Evolutionary conservation across 1,140 invertebrate species (phyloP), one percentile per base, ranked within the genome.

Genomic region (Muscidifurax raptorellus): DNA sequence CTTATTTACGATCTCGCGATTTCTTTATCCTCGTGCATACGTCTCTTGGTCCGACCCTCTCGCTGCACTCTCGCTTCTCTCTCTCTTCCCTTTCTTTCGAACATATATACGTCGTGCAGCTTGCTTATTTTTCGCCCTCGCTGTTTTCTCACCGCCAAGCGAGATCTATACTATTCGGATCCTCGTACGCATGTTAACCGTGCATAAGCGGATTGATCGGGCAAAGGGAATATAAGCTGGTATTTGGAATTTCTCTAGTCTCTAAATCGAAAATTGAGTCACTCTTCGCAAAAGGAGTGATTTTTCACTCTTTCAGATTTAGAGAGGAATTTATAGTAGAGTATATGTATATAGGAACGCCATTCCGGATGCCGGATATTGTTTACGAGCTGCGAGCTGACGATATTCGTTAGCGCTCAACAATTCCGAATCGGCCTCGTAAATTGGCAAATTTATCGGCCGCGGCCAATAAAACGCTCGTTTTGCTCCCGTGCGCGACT

Each of bases 1-100:
- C 25, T 75, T 75, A 75, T 75, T 75, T 75, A 75, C 72, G 40
- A 75, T 75, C 36, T 75, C 22, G 12, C 40, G 40, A 75, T 75
- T 75, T n/a, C 40, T 75, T 75, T 75, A 59, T 22, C 72, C 40
- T 13, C 71, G 36, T 40, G 40, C 72, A 40, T 40, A 75, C n/a
- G 72, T 75, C 28, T 75, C 40, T 40, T 18, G 71, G n/a, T 1
- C 40, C 32, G 75, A 77, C 75, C 47, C 75, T 30, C 47, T 76
- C 74, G 9, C 74, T 22, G n/a, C 18, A 40, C 32, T 40, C 27
- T 10, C 44, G 3, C 32, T 18, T 5, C 32, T 22, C 32, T n/a
- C 18, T 40, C n/a, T 40, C 2, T 0, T n/a, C 32, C n/a, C 44
- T 13, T n/a, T 52, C 44, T 52, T 47, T 47, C 44, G 15, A 47